A percentile compares a stretch with the other conserved stretches of the same genome.
Evolutionary conservation across 2,113 vertebrate species (phyloP).

Genomic region (Prolemur simus): DNA sequence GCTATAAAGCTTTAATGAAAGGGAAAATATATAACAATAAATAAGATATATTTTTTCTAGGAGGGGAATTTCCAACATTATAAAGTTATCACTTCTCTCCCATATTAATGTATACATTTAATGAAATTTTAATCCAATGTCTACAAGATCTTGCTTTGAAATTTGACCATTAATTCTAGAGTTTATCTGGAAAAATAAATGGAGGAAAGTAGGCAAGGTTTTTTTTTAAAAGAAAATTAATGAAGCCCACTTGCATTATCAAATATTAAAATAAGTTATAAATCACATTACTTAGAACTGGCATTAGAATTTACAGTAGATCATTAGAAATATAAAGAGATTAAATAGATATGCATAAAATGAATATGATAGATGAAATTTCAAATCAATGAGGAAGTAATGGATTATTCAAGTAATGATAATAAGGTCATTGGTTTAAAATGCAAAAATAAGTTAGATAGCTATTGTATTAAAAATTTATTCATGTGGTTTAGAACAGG

Average conservation of each 20-base stretch:
- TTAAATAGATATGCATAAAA: not conserved
- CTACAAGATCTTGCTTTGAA: not conserved
- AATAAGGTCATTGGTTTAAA: not conserved
- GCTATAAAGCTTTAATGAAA: not conserved
- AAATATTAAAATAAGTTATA: constrained; percentile 14
- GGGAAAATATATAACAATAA: not conserved
- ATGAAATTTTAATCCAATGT: not conserved
- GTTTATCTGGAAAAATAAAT: constrained; percentile 24
- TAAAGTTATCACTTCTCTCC: not conserved
- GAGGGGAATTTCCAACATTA: not conserved
- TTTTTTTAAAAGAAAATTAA: not conserved
- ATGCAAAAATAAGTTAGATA: not conserved
- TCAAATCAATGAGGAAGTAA: not conserved
- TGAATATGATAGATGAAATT: not conserved
- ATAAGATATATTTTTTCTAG: not conserved
- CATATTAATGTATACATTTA: not conserved
- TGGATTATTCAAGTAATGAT: not conserved
- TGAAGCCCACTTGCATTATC: not conserved
- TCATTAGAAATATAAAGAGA: not conserved
- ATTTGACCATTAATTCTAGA: constrained; percentile 1
- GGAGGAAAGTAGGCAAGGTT: not conserved
- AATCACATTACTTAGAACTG: not conserved
- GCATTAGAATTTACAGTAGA: not conserved
- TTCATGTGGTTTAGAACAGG: not conserved
- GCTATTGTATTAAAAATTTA: not conserved